phyloP scores from a whole-genome alignment of 2,888 invertebrate species.

The Lymantria dispar region DNA sequence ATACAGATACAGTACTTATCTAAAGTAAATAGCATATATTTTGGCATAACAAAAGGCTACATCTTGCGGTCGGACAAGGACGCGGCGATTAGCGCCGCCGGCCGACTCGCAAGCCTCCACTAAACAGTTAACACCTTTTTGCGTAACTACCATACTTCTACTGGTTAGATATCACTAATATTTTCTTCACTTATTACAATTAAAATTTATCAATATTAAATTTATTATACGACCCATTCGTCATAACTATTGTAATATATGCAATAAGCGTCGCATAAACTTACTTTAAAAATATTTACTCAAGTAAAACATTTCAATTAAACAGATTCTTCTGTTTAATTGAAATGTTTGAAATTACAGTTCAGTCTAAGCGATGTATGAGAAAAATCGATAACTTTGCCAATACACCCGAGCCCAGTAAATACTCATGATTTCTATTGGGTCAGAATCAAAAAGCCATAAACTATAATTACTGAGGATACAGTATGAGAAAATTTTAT shows the following conservation, averaged over 20 bases:
- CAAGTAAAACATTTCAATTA: background rate
- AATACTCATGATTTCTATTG: background rate
- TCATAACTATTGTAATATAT: background rate
- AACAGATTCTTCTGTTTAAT: constrained; percentile 14
- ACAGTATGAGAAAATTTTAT: no score
- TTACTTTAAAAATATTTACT: background rate
- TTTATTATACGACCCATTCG: background rate
- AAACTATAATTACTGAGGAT: no score
- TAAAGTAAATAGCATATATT: constrained; percentile 9
- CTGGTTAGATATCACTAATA: no score
- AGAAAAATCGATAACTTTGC: constrained; percentile 71
- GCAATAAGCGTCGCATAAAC: background rate
- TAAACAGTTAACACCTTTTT: constrained; percentile 36
- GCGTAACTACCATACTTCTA: constrained; percentile 12
- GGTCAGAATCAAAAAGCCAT: background rate
- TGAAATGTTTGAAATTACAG: no score
- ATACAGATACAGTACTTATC: background rate
- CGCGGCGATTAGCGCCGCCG: constrained; percentile 40
- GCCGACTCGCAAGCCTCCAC: constrained; percentile 31
- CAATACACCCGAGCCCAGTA: constrained; percentile 38
- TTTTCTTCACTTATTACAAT: no score
- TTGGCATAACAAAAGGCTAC: constrained; percentile 21
- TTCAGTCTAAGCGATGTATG: constrained; percentile 43
- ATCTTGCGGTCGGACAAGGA: constrained; percentile 37
- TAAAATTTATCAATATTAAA: background rate